Evolutionary conservation across 2,888 invertebrate genomes (phyloP).

Genomic region (Slavum lentiscoides): DNA sequence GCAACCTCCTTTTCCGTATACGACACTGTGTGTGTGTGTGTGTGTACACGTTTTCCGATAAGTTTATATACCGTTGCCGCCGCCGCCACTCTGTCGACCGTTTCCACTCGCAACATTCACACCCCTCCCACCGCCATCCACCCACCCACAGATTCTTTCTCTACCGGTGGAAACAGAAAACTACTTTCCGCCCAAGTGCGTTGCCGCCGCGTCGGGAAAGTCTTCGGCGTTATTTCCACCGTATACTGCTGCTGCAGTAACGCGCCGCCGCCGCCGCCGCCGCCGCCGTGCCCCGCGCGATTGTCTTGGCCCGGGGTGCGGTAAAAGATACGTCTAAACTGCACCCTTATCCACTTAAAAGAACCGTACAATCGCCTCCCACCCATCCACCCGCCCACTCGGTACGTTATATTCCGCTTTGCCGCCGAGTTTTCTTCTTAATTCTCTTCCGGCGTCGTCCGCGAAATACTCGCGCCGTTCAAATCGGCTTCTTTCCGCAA

Average conservation of each 20-base stretch:
- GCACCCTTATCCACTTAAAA: constrained; percentile 16
- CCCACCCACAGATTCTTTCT: constrained; percentile 50
- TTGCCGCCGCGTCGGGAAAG: constrained; percentile 29
- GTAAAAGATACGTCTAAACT: neutral
- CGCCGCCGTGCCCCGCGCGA: neutral
- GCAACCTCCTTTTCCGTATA: constrained; percentile 52
- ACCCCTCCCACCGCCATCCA: constrained; percentile 9
- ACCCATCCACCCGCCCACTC: no score
- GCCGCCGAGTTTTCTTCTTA: no score
- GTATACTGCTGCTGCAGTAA: neutral
- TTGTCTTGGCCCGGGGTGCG: neutral
- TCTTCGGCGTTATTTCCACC: constrained; percentile 31
- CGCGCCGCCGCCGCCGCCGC: neutral
- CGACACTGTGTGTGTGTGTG: neutral
- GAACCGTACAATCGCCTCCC: neutral
- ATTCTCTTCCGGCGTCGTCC: neutral
- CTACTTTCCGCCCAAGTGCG: constrained; percentile 54
- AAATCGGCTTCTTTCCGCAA: no score
- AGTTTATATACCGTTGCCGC: constrained; percentile 54
- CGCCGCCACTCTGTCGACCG: constrained; percentile 46
- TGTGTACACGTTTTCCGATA: constrained; percentile 54
- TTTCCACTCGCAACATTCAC: constrained; percentile 43
- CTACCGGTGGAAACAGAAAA: constrained; percentile 49
- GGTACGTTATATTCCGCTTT: no score
- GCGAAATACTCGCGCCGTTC: no score